phyloP scores from a whole-genome alignment of 2,888 invertebrate species.

The Cecidostiba fungosa region DNA sequence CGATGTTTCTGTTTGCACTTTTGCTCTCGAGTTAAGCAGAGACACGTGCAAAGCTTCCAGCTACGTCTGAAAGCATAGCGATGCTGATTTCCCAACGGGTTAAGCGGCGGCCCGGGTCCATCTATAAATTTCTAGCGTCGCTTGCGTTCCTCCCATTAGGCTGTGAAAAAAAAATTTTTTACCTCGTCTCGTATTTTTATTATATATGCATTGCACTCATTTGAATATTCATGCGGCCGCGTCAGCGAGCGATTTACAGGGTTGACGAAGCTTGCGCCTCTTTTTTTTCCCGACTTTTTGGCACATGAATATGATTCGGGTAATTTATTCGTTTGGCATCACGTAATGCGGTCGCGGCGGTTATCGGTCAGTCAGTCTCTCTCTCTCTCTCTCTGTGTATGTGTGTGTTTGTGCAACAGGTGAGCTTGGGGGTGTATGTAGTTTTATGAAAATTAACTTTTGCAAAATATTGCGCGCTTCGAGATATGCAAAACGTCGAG shows the following conservation, averaged over 20 bases:
- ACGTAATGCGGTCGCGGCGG: not conserved
- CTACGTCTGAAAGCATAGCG: slow-evolving; percentile 66
- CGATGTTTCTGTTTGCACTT: not conserved
- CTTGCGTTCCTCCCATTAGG: not conserved
- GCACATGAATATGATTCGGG: not conserved
- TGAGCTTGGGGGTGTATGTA: not conserved
- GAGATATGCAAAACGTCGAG: not conserved
- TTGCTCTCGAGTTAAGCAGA: slow-evolving; percentile 1
- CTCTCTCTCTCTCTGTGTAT: not conserved
- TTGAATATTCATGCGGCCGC: slow-evolving; percentile 1
- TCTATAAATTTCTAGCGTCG: slow-evolving; percentile 72
- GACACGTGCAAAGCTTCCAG: not conserved
- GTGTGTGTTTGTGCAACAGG: slow-evolving; percentile 23
- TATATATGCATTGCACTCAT: not conserved
- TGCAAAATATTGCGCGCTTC: not conserved
- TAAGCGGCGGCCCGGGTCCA: slow-evolving; percentile 63
- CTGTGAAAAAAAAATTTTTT: not conserved
- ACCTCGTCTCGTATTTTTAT: not conserved
- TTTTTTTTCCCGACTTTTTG: not conserved
- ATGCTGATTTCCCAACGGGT: slow-evolving; percentile 74
- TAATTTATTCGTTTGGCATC: not conserved
- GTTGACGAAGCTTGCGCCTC: not conserved
- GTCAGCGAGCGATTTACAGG: not conserved
- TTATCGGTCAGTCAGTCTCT: slow-evolving; percentile 2
- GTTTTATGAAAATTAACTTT: slow-evolving; percentile 41